phyloP scores from a whole-genome alignment of 2,888 invertebrate genomes.

The Ceriagrion tenellum region DNA sequence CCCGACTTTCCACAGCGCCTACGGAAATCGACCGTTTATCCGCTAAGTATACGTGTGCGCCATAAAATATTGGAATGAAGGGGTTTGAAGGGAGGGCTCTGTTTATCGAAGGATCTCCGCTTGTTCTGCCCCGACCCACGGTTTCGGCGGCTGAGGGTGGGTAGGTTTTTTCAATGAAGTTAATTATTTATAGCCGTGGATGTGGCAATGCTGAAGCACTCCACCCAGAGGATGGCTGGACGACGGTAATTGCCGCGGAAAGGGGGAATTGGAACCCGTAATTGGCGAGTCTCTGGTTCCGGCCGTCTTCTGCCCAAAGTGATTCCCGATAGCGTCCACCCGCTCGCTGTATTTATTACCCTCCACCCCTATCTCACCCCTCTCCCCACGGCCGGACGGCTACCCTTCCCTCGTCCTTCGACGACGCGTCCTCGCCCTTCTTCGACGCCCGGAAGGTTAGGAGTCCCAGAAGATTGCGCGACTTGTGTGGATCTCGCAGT shows the following conservation, averaged over 20 bases:
- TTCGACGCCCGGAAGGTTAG: too few species aligned
- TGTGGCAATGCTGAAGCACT: too few species aligned
- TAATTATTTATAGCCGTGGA: background rate
- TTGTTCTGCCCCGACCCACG: background rate
- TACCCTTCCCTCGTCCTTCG: too few species aligned
- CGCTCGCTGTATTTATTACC: conserved; percentile 23
- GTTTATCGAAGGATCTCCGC: background rate
- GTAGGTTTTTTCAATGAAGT: background rate
- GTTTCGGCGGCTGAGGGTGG: background rate
- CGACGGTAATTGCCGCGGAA: conserved; percentile 49
- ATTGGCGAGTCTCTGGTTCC: conserved; percentile 22
- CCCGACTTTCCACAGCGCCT: background rate
- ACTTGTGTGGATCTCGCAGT: too few species aligned
- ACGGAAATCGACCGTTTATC: conserved; percentile 40
- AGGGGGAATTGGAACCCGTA: background rate
- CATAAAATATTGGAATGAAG: conserved; percentile 30
- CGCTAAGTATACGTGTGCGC: conserved; percentile 41
- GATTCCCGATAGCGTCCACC: conserved; percentile 58
- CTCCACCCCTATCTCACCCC: background rate
- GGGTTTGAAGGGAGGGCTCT: background rate
- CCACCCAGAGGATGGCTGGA: background rate
- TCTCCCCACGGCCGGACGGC: background rate
- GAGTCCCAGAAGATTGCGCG: too few species aligned
- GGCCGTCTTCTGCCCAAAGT: conserved; percentile 2
- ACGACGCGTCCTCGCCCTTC: too few species aligned